phyloP scores from a whole-genome alignment of 2,113 vertebrate species.

The Eretmochelys imbricata region DNA sequence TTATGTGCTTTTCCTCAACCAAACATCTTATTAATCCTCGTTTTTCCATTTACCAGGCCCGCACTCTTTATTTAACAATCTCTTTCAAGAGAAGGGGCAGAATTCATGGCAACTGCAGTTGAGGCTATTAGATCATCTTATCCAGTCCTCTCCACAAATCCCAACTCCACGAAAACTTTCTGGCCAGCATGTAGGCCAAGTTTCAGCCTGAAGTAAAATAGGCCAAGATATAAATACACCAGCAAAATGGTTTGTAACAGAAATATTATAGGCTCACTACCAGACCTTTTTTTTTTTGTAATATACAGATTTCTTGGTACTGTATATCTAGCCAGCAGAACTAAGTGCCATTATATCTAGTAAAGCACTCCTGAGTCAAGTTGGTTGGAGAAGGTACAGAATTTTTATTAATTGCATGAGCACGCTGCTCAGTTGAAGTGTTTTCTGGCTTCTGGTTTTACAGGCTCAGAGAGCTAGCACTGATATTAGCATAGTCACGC shows the following conservation, averaged over 20 bases:
- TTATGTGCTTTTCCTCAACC: slow-evolving; percentile 16
- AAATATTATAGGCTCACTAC: neutral
- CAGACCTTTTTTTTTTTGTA: no score
- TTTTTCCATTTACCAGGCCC: neutral
- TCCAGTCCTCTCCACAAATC: neutral
- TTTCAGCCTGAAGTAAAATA: neutral
- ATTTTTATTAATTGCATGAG: accelerated
- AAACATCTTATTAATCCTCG: slow-evolving; percentile 21
- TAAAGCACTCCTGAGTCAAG: accelerated
- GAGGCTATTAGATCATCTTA: neutral
- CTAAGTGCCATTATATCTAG: neutral
- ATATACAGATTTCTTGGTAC: no score
- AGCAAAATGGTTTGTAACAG: accelerated
- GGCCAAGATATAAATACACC: neutral
- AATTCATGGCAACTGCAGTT: neutral
- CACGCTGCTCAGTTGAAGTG: neutral
- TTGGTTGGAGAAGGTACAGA: neutral
- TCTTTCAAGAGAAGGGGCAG: neutral
- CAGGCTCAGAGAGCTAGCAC: neutral
- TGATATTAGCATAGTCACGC: neutral
- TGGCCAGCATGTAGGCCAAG: neutral
- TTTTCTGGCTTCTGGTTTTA: accelerated
- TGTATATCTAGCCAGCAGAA: neutral
- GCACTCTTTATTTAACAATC: neutral
- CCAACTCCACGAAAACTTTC: neutral